Base-by-base conservation (phyloP, 1,140 invertebrate species). In the Trichogramma pretiosum region DNA sequence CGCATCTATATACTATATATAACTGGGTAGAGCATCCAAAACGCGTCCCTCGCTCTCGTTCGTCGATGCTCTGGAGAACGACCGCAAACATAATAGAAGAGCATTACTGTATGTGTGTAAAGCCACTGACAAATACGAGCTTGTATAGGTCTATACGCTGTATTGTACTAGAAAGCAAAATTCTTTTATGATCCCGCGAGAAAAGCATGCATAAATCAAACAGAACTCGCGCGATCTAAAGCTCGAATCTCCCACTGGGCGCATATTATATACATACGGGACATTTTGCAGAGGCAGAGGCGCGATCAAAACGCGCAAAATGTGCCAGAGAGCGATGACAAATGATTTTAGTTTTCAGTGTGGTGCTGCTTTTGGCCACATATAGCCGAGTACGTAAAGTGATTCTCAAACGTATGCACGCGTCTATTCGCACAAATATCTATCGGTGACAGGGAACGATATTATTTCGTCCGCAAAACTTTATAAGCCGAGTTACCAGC, bases 301-400 rank as follows among this genome's bases (percentile, higher is more conserved):
- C 69, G 67, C 68, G 63, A 69, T 65, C 68, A 63, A 66, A 70
- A 65, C 68, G 61, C 59, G 54, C n/a, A n/a, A n/a, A n/a, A n/a
- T n/a, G n/a, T n/a, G n/a, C n/a, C n/a, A n/a, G n/a, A n/a, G 51
- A 45, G 35, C 62, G 61, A 68, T 72, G 69, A 72, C 68, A 70
- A 72, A 72, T 70, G 63, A 65, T 56, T 59, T 58, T 30, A 24
- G 35, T 18, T 40, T n/a, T n/a, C n/a, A n/a, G n/a, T n/a, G n/a
- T n/a, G n/a, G n/a, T n/a, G n/a, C n/a, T n/a, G n/a, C n/a, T n/a
- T n/a, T n/a, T n/a, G n/a, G n/a, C n/a, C n/a, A n/a, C n/a, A n/a
- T n/a, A n/a, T n/a, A n/a, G n/a, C n/a, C n/a, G n/a, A n/a, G n/a
- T n/a, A n/a, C n/a, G n/a, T n/a, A n/a, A n/a, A n/a, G n/a, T n/a